Evolutionary conservation across 1,140 invertebrate genomes (phyloP), one percentile per base, ranked within the genome.

Genomic region (Hypothenemus hampei): DNA sequence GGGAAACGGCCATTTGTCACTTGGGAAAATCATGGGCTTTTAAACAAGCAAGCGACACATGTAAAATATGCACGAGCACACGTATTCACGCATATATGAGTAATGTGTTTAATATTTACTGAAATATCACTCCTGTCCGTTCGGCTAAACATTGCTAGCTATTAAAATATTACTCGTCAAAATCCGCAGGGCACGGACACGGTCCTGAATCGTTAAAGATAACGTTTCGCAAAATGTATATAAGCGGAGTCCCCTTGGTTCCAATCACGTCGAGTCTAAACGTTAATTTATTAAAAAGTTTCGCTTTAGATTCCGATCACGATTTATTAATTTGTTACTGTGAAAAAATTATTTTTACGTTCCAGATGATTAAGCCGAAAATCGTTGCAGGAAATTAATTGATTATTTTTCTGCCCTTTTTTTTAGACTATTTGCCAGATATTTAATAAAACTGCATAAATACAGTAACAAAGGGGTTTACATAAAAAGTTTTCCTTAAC

Each of bases 31-130:
- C 65, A 66, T 61, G 65, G 58, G 44, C 54, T 59, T 60, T 67
- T 62, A 67, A 67, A 67, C 65, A 65, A 64, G 65, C 59, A 62
- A 65, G 57, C 63, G 65, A 67, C 65, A 65, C 63, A 58, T 61
- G 65, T 67, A 67, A 67, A 65, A 67, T 67, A 67, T 67, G 65
- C 65, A 65, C 49, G 49, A 58, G 63, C 65, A 67, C 63, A 65
- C 63, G 60, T 65, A 59, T 54, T n/a, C 56, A 53, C 45, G 57
- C 56, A 54, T 56, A 60, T 60, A 56, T 64, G 60, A 50, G 57
- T 57, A 57, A 57, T 57, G 54, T 36, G 35, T 60, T 62, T 60
- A 62, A 64, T 62, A 64, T 64, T 64, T 62, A 62, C 62, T 26
- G 50, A 57, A 62, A 61, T 59, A 56, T 49, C 47, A 39, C 47